Percentiles rank a stretch among this genome's conserved stretches.
phyloP scores from a whole-genome alignment of 1,140 invertebrate species.

The Helicorthomorpha holstii region DNA sequence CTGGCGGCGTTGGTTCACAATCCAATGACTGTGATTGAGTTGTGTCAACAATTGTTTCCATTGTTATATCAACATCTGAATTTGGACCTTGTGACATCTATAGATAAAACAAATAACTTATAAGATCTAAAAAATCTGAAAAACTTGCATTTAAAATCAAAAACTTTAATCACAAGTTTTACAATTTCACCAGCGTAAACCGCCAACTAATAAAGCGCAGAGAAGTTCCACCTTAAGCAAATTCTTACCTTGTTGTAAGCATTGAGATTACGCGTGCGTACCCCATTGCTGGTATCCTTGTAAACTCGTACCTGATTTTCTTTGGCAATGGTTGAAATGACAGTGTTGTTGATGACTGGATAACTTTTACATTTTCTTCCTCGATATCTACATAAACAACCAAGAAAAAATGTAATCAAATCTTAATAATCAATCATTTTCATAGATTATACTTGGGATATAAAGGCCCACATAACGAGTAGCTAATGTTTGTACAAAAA shows the following conservation, averaged over 20 bases:
- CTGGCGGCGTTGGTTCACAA: slow-evolving; percentile 77
- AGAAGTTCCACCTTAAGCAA: not conserved
- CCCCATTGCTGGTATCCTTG: slow-evolving; percentile 86
- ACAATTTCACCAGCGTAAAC: too few relatives aligned
- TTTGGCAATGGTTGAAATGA: slow-evolving; percentile 24
- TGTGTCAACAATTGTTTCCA: slow-evolving; percentile 12
- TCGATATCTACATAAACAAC: slow-evolving; percentile 18
- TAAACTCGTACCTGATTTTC: slow-evolving; percentile 86
- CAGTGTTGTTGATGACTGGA: slow-evolving; percentile 12
- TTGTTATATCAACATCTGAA: slow-evolving; percentile 13
- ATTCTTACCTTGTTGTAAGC: slow-evolving; percentile 75
- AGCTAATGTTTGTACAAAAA: slow-evolving; percentile 85
- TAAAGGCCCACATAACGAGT: slow-evolving; percentile 85
- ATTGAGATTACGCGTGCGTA: slow-evolving; percentile 59
- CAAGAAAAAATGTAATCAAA: not conserved
- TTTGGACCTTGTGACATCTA: slow-evolving; percentile 15
- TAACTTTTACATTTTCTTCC: slow-evolving; percentile 26
- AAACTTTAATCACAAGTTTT: too few relatives aligned
- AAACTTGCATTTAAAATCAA: not conserved
- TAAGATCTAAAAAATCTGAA: not conserved
- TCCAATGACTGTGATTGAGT: slow-evolving; percentile 45
- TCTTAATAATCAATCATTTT: not conserved
- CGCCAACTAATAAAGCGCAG: not conserved
- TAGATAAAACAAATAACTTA: not conserved
- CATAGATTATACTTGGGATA: slow-evolving; percentile 63